These are phyloP conservation scores for Ditylenchus dipsaci DNA, from an alignment of 1,140 invertebrate genomes.

Conservation along the genomic window DNA sequence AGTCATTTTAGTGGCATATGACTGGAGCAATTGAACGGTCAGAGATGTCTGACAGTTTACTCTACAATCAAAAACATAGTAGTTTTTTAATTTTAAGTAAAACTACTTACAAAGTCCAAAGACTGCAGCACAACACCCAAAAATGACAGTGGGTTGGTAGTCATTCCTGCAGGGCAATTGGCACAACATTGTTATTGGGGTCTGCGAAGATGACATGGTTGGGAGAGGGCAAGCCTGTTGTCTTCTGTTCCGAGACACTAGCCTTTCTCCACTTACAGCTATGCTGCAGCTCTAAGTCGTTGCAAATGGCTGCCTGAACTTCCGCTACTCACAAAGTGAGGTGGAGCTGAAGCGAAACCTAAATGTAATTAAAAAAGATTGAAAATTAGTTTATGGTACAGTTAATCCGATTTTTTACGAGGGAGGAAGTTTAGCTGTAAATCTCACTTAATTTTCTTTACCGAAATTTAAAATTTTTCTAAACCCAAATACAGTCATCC, in stretches of 20 bases:
- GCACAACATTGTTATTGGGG: background rate
- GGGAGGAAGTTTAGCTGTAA: no score
- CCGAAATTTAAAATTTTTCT: no score
- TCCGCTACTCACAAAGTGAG: background rate
- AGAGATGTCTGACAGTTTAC: constrained; percentile 51
- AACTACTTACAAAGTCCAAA: constrained; percentile 42
- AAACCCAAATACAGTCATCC: no score
- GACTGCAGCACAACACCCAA: constrained; percentile 19
- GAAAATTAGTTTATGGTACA: background rate
- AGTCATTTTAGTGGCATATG: constrained; percentile 57
- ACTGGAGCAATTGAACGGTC: constrained; percentile 53
- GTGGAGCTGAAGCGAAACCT: constrained; percentile 7
- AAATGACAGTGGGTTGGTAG: constrained; percentile 18
- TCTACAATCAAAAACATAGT: constrained; percentile 21
- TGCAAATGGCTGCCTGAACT: background rate
- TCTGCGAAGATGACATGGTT: constrained; percentile 17
- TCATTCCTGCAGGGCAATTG: constrained; percentile 31
- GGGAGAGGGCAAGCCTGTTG: constrained; percentile 5
- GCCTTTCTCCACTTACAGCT: background rate
- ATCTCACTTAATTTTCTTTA: no score
- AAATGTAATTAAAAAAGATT: background rate
- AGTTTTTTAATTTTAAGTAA: no score
- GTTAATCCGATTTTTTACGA: no score
- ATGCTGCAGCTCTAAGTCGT: background rate
- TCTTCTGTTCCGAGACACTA: background rate